Evolutionary conservation across 1,140 invertebrate species (phyloP).

Genomic region (Pseudomyrmex dendroicus): DNA sequence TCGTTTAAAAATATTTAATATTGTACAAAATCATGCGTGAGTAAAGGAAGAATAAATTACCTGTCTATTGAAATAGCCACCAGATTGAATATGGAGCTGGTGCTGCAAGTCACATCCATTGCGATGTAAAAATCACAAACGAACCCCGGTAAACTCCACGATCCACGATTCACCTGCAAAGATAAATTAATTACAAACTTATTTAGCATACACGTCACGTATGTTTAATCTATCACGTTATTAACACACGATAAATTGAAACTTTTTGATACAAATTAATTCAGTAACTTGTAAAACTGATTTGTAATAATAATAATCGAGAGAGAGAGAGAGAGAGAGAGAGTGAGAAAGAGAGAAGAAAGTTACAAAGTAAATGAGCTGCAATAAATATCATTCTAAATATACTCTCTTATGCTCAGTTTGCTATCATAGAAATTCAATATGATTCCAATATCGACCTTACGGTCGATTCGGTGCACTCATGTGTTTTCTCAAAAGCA

Average conservation of each 20-base stretch:
- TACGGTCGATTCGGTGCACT: neutral
- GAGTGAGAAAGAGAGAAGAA: neutral
- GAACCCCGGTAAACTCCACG: conserved; percentile 94
- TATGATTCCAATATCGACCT: neutral
- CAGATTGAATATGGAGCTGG: conserved; percentile 99
- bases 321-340: neutral
- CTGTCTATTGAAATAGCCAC: conserved; percentile 99
- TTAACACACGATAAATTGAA: too few relatives aligned
- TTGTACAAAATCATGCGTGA: neutral
- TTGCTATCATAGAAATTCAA: neutral
- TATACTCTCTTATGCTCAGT: neutral
- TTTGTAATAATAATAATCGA: conserved; percentile 14
- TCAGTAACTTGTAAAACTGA: neutral
- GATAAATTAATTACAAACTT: conserved; percentile 69
- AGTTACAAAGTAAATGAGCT: neutral
- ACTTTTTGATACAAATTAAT: too few relatives aligned
- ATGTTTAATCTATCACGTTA: neutral
- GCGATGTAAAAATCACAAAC: conserved; percentile 99
- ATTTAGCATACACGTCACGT: neutral
- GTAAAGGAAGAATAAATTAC: conserved; percentile 86
- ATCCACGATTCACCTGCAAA: conserved; percentile 92
- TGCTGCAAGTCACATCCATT: conserved; percentile 99
- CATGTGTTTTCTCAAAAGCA: neutral
- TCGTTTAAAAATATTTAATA: neutral
- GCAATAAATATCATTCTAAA: neutral